Evolutionary conservation across 2,888 invertebrate species (phyloP).

Genomic region (Aradus depressus): DNA sequence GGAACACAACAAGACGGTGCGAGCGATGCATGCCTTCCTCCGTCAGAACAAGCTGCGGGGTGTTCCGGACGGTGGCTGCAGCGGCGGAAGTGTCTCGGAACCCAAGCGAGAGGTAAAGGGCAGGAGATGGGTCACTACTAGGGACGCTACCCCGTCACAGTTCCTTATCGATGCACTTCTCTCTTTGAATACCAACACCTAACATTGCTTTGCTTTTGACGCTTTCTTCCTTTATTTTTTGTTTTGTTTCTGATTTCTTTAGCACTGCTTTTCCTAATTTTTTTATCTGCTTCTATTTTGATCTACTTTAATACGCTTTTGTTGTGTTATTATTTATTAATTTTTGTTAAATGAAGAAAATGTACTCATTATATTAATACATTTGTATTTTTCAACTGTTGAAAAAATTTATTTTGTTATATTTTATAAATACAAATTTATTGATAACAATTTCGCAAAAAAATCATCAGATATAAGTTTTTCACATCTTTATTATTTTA

Average conservation of each 20-base stretch:
- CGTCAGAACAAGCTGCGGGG: slow-evolving; percentile 18
- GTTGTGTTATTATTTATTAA: not conserved
- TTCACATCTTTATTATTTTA: not conserved
- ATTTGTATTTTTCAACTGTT: slow-evolving; percentile 1
- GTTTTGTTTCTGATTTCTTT: too few relatives aligned
- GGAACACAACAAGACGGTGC: slow-evolving; percentile 35
- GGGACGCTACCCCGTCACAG: not conserved
- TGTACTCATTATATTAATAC: not conserved
- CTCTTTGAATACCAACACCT: not conserved
- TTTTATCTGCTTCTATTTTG: not conserved
- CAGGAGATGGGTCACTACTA: slow-evolving; percentile 7
- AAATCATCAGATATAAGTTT: not conserved
- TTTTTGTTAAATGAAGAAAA: not conserved
- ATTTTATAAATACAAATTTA: not conserved
- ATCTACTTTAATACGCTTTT: not conserved
- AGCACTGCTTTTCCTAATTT: not conserved
- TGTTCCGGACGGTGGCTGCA: too few relatives aligned
- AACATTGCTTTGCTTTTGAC: not conserved
- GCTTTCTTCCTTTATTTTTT: not conserved
- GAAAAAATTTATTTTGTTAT: slow-evolving; percentile 1
- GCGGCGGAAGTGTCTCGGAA: not conserved
- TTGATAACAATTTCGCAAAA: not conserved
- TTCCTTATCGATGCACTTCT: slow-evolving; percentile 2
- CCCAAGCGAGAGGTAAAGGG: slow-evolving; percentile 20
- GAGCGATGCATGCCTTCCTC: slow-evolving; percentile 20